Evolutionary conservation across 1,140 invertebrate species (phyloP).

Genomic region (Monochamus saltuarius): DNA sequence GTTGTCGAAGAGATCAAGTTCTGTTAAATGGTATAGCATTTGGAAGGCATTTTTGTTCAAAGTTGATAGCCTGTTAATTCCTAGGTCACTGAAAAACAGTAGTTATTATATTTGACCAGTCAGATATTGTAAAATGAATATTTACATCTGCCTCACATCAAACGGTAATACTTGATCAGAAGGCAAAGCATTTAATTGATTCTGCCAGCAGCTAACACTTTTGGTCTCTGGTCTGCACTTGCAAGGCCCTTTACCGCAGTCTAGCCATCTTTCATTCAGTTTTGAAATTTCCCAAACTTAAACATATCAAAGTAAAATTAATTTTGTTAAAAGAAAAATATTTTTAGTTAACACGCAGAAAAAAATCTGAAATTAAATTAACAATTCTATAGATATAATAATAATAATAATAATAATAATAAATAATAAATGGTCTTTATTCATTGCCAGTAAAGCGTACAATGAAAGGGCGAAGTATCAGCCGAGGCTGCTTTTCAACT

Average conservation of each 20-base stretch:
- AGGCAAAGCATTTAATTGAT: slow-evolving; percentile 63
- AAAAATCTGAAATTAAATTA: too few species aligned
- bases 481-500: too few species aligned
- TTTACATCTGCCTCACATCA: slow-evolving; percentile 69
- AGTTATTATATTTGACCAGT: background rate
- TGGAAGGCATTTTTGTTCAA: slow-evolving; percentile 74
- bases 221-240: slow-evolving; percentile 66
- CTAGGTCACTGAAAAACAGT: slow-evolving; percentile 65
- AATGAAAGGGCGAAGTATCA: too few species aligned
- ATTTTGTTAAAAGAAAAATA: too few species aligned
- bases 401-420: too few species aligned
- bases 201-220: slow-evolving; percentile 72
- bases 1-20: slow-evolving; percentile 80
- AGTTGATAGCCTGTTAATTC: slow-evolving; percentile 69
- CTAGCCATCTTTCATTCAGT: slow-evolving; percentile 65
- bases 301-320: slow-evolving; percentile 8
- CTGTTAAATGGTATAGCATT: slow-evolving; percentile 64
- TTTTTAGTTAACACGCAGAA: too few species aligned
- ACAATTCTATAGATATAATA: too few species aligned
- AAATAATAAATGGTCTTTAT: too few species aligned
- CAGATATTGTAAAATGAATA: background rate
- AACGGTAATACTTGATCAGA: slow-evolving; percentile 67
- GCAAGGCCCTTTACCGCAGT: slow-evolving; percentile 69
- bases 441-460: too few species aligned
- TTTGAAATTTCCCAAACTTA: slow-evolving; percentile 68